Conservation (phyloP, 2,113 vertebrate species). For the Hemibates koningsi region DNA sequence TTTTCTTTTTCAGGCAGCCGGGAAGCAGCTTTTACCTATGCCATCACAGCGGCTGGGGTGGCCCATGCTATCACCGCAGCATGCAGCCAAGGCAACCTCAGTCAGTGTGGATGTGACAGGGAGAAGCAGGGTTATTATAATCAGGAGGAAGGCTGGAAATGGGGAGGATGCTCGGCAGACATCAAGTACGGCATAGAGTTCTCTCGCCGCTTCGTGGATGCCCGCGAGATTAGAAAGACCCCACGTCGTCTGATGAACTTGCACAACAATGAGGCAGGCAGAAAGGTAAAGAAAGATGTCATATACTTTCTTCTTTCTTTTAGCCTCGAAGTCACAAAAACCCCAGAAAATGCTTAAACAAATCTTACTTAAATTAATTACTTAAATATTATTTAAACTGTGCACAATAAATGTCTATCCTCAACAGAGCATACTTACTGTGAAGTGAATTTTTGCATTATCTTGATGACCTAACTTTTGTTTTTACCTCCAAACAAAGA, state of each 20-base stretch:
- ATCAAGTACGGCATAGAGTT: constrained; percentile 98
- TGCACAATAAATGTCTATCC: not conserved
- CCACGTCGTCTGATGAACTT: constrained; percentile 97
- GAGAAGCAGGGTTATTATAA: constrained; percentile 98
- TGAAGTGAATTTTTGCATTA: not conserved
- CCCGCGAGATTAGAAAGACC: constrained; percentile 96
- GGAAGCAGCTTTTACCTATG: constrained; percentile 97
- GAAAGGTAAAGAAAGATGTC: constrained; percentile 84
- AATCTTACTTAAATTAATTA: not conserved
- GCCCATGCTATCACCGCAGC: constrained; percentile 94
- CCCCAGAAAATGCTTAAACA: not conserved
- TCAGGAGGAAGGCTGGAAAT: constrained; percentile 99
- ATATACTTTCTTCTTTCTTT: not conserved
- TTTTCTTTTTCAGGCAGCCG: constrained; percentile 84
- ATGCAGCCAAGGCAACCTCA: constrained; percentile 98
- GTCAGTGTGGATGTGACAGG: constrained; percentile 96
- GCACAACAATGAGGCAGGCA: constrained; percentile 97
- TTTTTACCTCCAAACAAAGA: not conserved
- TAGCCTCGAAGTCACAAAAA: not conserved
- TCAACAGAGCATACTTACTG: not conserved
- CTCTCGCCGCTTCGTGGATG: constrained; percentile 95
- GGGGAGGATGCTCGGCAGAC: constrained; percentile 97
- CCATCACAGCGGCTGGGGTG: constrained; percentile 94
- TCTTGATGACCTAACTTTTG: not conserved
- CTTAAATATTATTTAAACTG: not conserved